Conservation (phyloP, 2,797 vertebrate species). For the Poecilia picta region DNA sequence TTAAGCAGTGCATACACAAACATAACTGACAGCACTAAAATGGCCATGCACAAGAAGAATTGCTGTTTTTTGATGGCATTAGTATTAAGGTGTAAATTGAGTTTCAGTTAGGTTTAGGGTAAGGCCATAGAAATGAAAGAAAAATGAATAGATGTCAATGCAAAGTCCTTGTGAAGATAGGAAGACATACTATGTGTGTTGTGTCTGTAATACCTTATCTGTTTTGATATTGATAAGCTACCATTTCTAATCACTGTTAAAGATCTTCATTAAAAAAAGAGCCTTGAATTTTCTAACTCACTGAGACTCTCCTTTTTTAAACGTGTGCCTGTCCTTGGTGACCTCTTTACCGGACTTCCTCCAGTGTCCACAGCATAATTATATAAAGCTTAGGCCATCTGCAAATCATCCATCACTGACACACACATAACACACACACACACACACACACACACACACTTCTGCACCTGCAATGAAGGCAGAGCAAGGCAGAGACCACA, state of each 20-base stretch:
- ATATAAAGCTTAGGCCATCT: slow-evolving; percentile 74
- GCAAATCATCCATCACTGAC: slow-evolving; percentile 78
- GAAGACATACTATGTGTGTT: background rate
- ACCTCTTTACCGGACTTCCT: slow-evolving; percentile 69
- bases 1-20: too few relatives aligned
- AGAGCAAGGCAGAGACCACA: slow-evolving; percentile 37
- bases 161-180: too few relatives aligned
- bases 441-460: slow-evolving; percentile 35
- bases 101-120: too few relatives aligned
- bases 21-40: too few relatives aligned
- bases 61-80: too few relatives aligned
- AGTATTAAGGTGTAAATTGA: too few relatives aligned
- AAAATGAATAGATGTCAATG: too few relatives aligned
- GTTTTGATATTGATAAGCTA: slow-evolving; percentile 19
- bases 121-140: too few relatives aligned
- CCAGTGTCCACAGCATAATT: slow-evolving; percentile 74
- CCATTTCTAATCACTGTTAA: slow-evolving; percentile 43
- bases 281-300: slow-evolving; percentile 19
- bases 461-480: slow-evolving; percentile 50
- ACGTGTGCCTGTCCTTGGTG: slow-evolving; percentile 52
- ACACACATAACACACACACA: slow-evolving; percentile 39
- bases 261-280: slow-evolving; percentile 45
- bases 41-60: too few relatives aligned
- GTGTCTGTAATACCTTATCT: slow-evolving; percentile 18
- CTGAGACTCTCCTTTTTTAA: slow-evolving; percentile 23